These are phyloP conservation scores for Chrysopa pallens DNA, from an alignment of 1,140 invertebrate genomes.

Conservation along the genomic window DNA sequence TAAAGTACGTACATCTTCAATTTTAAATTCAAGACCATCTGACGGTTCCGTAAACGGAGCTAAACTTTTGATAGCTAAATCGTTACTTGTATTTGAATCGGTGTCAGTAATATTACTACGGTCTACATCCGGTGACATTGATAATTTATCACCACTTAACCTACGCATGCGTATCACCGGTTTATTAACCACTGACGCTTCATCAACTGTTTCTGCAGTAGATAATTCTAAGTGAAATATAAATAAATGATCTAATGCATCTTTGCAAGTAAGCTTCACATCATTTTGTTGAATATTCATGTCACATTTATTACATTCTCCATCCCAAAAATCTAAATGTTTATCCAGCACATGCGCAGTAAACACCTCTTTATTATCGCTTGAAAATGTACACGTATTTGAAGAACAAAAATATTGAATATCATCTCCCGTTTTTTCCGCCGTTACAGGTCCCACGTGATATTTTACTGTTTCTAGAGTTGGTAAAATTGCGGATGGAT, in stretches of 20 bases:
- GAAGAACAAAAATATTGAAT: slow-evolving; percentile 10
- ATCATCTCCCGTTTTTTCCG: neutral
- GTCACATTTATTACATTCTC: slow-evolving; percentile 10
- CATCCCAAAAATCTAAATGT: slow-evolving; percentile 13
- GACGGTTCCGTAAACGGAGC: no score
- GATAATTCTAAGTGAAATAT: slow-evolving; percentile 2
- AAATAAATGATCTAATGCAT: slow-evolving; percentile 7
- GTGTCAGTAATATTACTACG: no score
- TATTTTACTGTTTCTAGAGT: neutral
- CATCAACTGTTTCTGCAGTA: neutral
- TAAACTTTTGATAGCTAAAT: no score
- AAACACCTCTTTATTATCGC: slow-evolving; percentile 12
- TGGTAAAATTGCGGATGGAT: neutral
- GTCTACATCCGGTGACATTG: neutral
- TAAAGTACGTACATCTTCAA: no score
- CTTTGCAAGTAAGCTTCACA: neutral
- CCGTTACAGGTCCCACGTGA: neutral
- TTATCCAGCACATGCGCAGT: slow-evolving; percentile 12
- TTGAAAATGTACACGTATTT: slow-evolving; percentile 10
- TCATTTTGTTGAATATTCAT: neutral
- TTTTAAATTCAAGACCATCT: no score
- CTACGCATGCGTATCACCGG: slow-evolving; percentile 6
- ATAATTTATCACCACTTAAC: slow-evolving; percentile 15
- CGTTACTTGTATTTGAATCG: no score
- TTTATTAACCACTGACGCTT: neutral